Base-by-base conservation (phyloP, 2,113 vertebrate species). In the Bombycilla garrulus region DNA sequence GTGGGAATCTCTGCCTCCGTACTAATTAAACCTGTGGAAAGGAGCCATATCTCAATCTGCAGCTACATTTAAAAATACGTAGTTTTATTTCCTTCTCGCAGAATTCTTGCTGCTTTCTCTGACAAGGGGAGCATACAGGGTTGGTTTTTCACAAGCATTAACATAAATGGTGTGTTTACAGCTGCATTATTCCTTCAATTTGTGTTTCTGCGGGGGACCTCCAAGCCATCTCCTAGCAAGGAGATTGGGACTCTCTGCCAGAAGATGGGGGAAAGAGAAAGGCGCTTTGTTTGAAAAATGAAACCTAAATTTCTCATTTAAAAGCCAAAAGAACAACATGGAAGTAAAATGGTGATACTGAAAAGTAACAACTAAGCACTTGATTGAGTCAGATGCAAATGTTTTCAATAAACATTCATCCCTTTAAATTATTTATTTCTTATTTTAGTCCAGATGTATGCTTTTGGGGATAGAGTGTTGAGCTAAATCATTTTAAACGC, bases 401-500 rank as follows among this genome's bases (percentile, higher is more conserved):
- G 73, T 94, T 97, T 97, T 86, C 95, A 92, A 83, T 88, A 96
- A 96, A 88, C 76, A 60, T 82, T 91, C 81, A 89, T 88, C 88
- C 48, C 60, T 88, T 92, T 56, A 91, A 88, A 88, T 86, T 85
- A 90, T 95, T 88, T 92, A 84, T 93, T 94, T 96, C 90, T 93
- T 95, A 42, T 90, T 92, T 97, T 67, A 71, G 58, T 66, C 81
- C 76, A 76, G 72, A 78, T 50, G 86, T 85, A 78, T 81, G 51
- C 90, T 96, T 93, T 95, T 90, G 83, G 84, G 95, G 80, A 93
- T 78, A 80, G 26, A 66, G 73, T 38, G 21, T 92, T 86, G 91
- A 96, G 93, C 79, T 88, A 96, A 96, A 93, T 96, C 40, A 76
- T 95, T 96, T 95, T 78, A 96, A 96, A 94, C 8, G 14, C 76